Base-by-base conservation (phyloP, 2,113 vertebrate species). In the Takifugu bimaculatus region DNA sequence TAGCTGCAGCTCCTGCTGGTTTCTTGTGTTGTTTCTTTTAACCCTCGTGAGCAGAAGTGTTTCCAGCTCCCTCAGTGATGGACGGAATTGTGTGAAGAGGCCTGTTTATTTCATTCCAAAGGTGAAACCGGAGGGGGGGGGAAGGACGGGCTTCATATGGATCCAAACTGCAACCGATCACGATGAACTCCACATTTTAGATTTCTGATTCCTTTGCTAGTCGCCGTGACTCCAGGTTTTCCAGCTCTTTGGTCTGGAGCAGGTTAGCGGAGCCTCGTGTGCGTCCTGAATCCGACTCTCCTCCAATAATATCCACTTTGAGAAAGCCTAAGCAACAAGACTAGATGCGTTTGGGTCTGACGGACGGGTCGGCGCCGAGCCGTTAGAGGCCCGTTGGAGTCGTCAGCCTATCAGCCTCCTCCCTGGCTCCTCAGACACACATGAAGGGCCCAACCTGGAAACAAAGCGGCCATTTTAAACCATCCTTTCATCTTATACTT, bases 1-100 rank as follows among this genome's bases (percentile, higher is more conserved):
- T 77, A 71, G 42, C 57, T 13, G 15, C 15, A 11, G 65, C 57
- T 78, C 58, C 32, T 27, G 42, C 54, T 20, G 20, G 20, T 20
- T 20, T 20, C 20, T 20, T 20, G 20, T 20, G 20, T 20, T 20
- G 20, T 20, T 20, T 20, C 20, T 60, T 65, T 60, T 62, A 26
- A 58, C 55, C 49, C 63, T 49, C 61, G 60, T 62, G 63, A 67
- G 63, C 70, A 67, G 20, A 20, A 47, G 60, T 50, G 65, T 79
- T 78, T 72, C 80, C 72, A 81, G 77, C 72, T 75, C 70, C 81
- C 68, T 80, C 74, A 72, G 68, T 79, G 74, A 83, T 52, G 26
- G 49, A 52, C 45, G 61, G 77, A 65, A 78, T 70, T 70, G 68
- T 62, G 45, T 70, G 73, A 75, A 68, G 45, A 44, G 57, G 42